Evolutionary conservation across 2,888 invertebrate genomes (phyloP).

Genomic region (Alviniconcha strummeri): DNA sequence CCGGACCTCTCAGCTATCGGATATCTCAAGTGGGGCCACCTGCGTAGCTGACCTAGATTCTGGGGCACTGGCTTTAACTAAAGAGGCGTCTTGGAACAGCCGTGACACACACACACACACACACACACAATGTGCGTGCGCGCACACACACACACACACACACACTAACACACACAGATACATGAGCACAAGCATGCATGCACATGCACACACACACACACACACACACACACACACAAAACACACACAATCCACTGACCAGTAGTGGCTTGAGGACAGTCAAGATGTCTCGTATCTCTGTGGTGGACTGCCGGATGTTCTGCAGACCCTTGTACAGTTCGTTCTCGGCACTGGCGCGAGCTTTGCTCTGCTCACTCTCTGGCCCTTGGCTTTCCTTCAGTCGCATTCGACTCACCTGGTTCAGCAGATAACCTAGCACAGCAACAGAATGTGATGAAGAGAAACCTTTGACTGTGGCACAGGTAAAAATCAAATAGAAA

Average conservation of each 20-base stretch:
- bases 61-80: too few relatives aligned
- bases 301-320: constrained; percentile 49
- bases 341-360: constrained; percentile 38
- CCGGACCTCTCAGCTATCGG: too few relatives aligned
- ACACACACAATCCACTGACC: background rate
- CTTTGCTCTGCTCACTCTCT: constrained; percentile 23
- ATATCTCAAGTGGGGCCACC: too few relatives aligned
- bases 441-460: background rate
- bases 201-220: too few relatives aligned
- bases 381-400: background rate
- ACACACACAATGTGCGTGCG: too few relatives aligned
- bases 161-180: too few relatives aligned
- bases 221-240: background rate
- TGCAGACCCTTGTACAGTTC: constrained; percentile 43
- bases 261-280: constrained; percentile 38
- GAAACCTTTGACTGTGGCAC: background rate
- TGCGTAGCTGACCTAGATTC: too few relatives aligned
- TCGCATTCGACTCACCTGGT: constrained; percentile 39
- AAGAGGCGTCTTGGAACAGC: too few relatives aligned
- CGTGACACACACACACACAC: too few relatives aligned
- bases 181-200: too few relatives aligned
- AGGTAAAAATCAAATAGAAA: background rate
- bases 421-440: constrained; percentile 35
- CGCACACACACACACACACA: too few relatives aligned
- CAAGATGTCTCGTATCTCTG: constrained; percentile 60